Evolutionary conservation across 2,888 invertebrate species (phyloP).

Genomic region (Andricus curvator): DNA sequence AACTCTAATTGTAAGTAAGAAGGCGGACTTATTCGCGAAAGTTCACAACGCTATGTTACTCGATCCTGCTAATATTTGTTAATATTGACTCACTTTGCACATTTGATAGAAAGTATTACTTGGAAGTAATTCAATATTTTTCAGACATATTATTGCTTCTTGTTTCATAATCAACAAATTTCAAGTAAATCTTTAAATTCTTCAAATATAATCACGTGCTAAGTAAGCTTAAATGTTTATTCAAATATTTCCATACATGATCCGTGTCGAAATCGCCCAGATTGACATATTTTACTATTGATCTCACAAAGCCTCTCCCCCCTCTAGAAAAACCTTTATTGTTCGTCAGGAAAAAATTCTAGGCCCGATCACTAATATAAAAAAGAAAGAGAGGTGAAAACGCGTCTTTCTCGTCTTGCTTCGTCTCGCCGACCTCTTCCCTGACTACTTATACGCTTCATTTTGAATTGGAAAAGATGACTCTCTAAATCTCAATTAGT

Average conservation of each 20-base stretch:
- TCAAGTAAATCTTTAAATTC: background rate
- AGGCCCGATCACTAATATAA: too few species aligned
- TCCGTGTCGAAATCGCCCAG: too few species aligned
- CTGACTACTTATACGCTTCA: too few species aligned
- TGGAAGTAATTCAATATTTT: constrained; percentile 51
- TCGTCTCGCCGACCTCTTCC: too few species aligned
- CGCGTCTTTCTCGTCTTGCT: too few species aligned
- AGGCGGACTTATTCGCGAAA: constrained; percentile 37
- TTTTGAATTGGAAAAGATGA: too few species aligned
- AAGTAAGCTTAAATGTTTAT: background rate
- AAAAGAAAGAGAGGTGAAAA: too few species aligned
- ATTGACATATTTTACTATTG: too few species aligned
- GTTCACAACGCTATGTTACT: constrained; percentile 40
- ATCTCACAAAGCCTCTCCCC: too few species aligned
- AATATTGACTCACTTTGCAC: constrained; percentile 42
- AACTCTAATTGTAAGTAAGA: constrained; percentile 9
- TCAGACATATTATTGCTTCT: constrained; percentile 38
- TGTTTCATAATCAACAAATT: constrained; percentile 45
- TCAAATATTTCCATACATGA: background rate
- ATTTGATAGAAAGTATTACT: constrained; percentile 45
- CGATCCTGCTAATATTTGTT: constrained; percentile 36
- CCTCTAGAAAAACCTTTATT: too few species aligned
- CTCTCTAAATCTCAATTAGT: too few species aligned
- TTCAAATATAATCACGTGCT: background rate
- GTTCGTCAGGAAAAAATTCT: too few species aligned